Base-by-base conservation (phyloP, 2,797 vertebrate species). In the Mionectes olivaceus region DNA sequence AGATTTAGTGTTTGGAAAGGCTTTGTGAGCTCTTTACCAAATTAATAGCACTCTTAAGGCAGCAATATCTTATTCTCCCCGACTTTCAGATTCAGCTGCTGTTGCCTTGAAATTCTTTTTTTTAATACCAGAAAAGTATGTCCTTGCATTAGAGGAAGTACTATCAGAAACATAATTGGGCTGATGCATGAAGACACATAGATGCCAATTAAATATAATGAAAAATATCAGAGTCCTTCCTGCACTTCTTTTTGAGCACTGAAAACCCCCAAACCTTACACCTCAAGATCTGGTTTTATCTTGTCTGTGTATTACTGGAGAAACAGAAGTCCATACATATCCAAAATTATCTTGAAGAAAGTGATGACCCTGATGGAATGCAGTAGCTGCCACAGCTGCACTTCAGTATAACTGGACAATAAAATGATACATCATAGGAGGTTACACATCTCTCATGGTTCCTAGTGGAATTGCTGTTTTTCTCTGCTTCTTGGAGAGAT, bases 311-410 rank as follows among this genome's bases (percentile, higher is more conserved):
- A 52, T 64, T 56, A 53, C 16, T 83, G 82, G 80, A 79, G 83
- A 84, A 91, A 96, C 78, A 96, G 90, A 91, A 63, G 35, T 59
- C 65, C 65, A 89, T 67, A 95, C 61, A 95, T 81, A 91, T 46
- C 79, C 78, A 86, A 91, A 94, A 93, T 79, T 93, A 93, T 89
- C 91, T 63, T 35, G 71, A 89, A 93, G 89, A 88, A 92, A 93
- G 74, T 13, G 5, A 61, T 91, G 88, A 91, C 91, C 80, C 91
- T 83, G 55, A 81, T 76, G 91, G 74, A 95, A 95, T 96, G 90
- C 47, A 78, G 50, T 86, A 83, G 71, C 44, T 82, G 53, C 46
- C 33, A 71, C 78, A 94, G 83, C 61, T 95, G 76, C 91, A 89
- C 75, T 90, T 95, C 43, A 53, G 10, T 30, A 39, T 27, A 65